A percentile compares a stretch with the other conserved stretches of the same genome.
These are phyloP conservation scores for Drosophila merina DNA, from an alignment of 2,888 invertebrate genomes.

Conservation along the genomic window DNA sequence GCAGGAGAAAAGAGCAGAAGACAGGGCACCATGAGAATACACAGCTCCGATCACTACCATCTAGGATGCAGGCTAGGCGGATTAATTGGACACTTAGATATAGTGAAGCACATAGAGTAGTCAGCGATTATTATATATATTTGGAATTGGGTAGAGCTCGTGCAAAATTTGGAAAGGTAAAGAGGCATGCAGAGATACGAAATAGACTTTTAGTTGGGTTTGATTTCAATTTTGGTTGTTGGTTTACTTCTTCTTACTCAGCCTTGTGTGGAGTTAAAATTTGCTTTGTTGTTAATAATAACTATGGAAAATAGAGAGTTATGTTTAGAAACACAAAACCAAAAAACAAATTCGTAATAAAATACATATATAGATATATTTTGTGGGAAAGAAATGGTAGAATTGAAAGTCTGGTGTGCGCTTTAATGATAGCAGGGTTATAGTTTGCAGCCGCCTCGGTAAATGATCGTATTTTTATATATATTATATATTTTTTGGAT, in stretches of 20 bases:
- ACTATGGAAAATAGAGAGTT: slow-evolving; percentile 71
- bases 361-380: slow-evolving; percentile 20
- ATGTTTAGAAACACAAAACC: slow-evolving; percentile 39
- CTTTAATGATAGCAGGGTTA: slow-evolving; percentile 42
- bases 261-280: slow-evolving; percentile 72
- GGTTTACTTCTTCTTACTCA: slow-evolving; percentile 60
- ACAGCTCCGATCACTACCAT: slow-evolving; percentile 1
- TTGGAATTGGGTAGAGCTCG: slow-evolving; percentile 27
- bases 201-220: slow-evolving; percentile 28
- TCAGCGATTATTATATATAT: slow-evolving; percentile 30
- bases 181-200: slow-evolving; percentile 61
- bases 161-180: slow-evolving; percentile 45
- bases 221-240: slow-evolving; percentile 10
- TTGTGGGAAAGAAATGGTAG: slow-evolving; percentile 34
- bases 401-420: slow-evolving; percentile 48
- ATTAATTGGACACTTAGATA: slow-evolving; percentile 49
- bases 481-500: slow-evolving; percentile 5
- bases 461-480: slow-evolving; percentile 42
- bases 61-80: slow-evolving; percentile 34
- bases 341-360: slow-evolving; percentile 40
- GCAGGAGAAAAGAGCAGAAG: slow-evolving; percentile 57
- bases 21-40: slow-evolving; percentile 42
- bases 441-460: slow-evolving; percentile 40
- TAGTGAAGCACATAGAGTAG: slow-evolving; percentile 48
- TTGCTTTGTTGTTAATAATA: slow-evolving; percentile 66